Evolutionary conservation across 2,113 vertebrate species (phyloP), one percentile per base, ranked within the genome.

Genomic region (Mobula hypostoma): DNA sequence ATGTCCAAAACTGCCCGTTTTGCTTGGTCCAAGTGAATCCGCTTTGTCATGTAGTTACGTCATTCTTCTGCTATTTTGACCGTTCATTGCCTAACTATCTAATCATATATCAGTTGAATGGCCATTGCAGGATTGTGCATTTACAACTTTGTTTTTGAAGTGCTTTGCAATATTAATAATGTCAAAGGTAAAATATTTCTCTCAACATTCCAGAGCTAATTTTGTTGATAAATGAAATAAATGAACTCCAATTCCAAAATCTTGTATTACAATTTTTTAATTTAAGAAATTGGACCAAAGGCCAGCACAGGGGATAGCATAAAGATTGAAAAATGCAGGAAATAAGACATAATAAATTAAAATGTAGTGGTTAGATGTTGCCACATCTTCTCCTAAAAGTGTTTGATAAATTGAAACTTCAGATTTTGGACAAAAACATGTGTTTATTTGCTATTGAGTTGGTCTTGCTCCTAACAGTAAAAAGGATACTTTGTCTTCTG

Each of bases 361-460:
- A 32, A 90, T 32, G 63, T 68, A 90, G 29, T 32, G 77, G n/a
- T 79, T 79, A n/a, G 77, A 12, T 36, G 9, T 36, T 79, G 1
- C 85, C 85, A 90, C n/a, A 90, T 90, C 11, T 2, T 66, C 29
- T 32, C 0, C 5, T 66, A 32, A 90, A 90, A 27, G 0, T 48
- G 36, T 12, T 48, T 19, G 68, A 40, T 93, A 40, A 93, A 70
- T 24, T 40, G 36, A 29, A 74, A 36, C 12, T 56, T 21, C 2
- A 19, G 29, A 74, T 27, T 74, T 74, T 48, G 9, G 58, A 40
- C 70, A 40, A 72, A 92, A 72, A 92, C 5, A 24, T 72, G 17
- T 9, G 2, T 40, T 72, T 72, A 92, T 92, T 92, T 92, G 90
- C 90, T 66, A 92, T 92, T 92, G 90, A 72, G 83, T 29, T 72